Conservation (phyloP, 2,888 invertebrate genomes). For the Cantharis nigra region DNA sequence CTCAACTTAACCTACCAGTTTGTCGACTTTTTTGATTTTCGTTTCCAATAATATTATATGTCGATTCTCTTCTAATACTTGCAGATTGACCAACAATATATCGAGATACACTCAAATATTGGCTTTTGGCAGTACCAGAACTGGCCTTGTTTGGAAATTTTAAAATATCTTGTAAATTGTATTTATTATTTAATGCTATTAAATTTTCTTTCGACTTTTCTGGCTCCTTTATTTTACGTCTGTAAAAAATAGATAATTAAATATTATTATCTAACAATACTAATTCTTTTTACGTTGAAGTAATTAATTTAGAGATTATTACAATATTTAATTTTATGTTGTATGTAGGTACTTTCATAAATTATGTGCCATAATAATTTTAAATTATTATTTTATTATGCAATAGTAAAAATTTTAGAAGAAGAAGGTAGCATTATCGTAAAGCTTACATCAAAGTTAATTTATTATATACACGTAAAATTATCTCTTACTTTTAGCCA, state of each 20-base stretch:
- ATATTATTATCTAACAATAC: not conserved
- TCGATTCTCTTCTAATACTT: slow-evolving; percentile 44
- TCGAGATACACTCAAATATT: slow-evolving; percentile 76
- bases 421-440: too few relatives aligned
- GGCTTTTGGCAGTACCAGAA: slow-evolving; percentile 66
- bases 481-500: too few relatives aligned
- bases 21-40: slow-evolving; percentile 30
- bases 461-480: too few relatives aligned
- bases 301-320: too few relatives aligned
- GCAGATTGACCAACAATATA: slow-evolving; percentile 71
- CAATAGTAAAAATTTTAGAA: too few relatives aligned
- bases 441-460: too few relatives aligned
- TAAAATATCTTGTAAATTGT: slow-evolving; percentile 55
- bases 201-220: slow-evolving; percentile 55
- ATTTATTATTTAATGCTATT: slow-evolving; percentile 55
- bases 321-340: too few relatives aligned
- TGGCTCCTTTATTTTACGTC: slow-evolving; percentile 48
- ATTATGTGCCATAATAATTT: too few relatives aligned
- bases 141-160: slow-evolving; percentile 52
- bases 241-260: slow-evolving; percentile 23
- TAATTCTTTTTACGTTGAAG: too few relatives aligned
- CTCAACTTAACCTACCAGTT: not conserved
- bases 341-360: too few relatives aligned
- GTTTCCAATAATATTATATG: slow-evolving; percentile 40
- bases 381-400: too few relatives aligned